These are phyloP conservation scores for Anoura caudifer DNA, from an alignment of 2,113 vertebrate species.

Conservation along the genomic window DNA sequence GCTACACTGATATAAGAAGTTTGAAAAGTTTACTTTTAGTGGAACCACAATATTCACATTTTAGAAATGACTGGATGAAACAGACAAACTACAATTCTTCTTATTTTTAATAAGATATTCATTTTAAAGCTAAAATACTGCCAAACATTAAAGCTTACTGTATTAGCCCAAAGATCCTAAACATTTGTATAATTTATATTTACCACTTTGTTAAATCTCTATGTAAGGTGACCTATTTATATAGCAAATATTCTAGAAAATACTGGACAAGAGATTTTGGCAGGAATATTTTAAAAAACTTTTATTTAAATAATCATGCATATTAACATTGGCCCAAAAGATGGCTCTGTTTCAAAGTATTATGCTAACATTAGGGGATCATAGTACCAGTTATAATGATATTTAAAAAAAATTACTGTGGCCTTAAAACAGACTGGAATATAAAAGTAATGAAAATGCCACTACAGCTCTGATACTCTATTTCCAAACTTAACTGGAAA, in stretches of 20 bases:
- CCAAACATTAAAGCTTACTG: not conserved
- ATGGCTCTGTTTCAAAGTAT: constrained; percentile 16
- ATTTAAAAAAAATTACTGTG: constrained; percentile 23
- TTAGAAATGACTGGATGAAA: constrained; percentile 6
- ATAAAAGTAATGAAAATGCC: not conserved
- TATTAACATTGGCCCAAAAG: not conserved
- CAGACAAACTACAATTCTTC: not conserved
- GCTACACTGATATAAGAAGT: not conserved
- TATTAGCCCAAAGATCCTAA: not conserved
- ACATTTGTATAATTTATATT: not conserved
- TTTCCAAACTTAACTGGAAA: constrained; percentile 23
- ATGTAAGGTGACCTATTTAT: not conserved
- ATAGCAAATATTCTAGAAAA: constrained; percentile 20
- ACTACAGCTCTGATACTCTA: not conserved
- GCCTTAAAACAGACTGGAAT: not conserved
- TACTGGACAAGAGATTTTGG: not conserved
- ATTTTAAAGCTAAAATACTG: constrained; percentile 40
- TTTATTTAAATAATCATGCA: not conserved
- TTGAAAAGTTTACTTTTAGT: constrained; percentile 9
- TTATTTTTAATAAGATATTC: constrained; percentile 9
- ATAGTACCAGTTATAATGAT: not conserved
- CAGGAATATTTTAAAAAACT: not conserved
- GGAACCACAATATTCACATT: not conserved
- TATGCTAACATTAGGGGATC: not conserved
- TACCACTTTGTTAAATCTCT: constrained; percentile 15